Percentiles rank a stretch among this genome's conserved stretches.
These are phyloP conservation scores for Vespertilio murinus DNA, from an alignment of 2,797 vertebrate genomes.

Conservation along the genomic window DNA sequence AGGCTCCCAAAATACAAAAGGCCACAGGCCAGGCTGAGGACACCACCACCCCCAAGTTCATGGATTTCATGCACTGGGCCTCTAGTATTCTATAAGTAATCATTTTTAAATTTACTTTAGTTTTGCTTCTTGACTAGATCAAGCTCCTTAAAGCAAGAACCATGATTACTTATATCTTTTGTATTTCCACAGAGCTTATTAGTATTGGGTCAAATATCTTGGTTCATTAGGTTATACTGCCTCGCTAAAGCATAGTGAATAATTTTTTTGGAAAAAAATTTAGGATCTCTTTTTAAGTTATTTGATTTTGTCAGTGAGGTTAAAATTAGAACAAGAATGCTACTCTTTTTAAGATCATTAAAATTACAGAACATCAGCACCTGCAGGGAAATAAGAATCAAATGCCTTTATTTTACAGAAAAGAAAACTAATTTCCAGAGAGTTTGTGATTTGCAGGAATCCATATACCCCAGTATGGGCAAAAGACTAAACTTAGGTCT, in stretches of 20 bases:
- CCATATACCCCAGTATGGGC: background rate
- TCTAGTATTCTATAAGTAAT: background rate
- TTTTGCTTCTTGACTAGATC: conserved; percentile 12
- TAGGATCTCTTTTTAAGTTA: conserved; percentile 15
- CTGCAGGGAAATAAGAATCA: conserved; percentile 27
- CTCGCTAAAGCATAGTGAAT: background rate
- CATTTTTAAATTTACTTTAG: background rate
- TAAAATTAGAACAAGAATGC: conserved; percentile 17
- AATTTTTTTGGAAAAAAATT: conserved; percentile 19
- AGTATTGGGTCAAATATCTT: background rate
- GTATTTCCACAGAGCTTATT: background rate
- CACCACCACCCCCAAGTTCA: too few relatives aligned
- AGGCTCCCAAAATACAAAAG: too few relatives aligned
- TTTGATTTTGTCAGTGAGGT: background rate
- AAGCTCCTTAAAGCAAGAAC: conserved; percentile 22
- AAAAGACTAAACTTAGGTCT: background rate
- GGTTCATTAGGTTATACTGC: conserved; percentile 3
- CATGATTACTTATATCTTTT: background rate
- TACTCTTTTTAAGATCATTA: conserved; percentile 26
- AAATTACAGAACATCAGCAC: conserved; percentile 23
- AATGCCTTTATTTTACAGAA: conserved; percentile 44
- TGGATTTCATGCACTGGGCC: too few relatives aligned
- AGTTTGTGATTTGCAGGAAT: background rate
- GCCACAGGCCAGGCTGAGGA: too few relatives aligned
- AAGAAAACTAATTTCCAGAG: conserved; percentile 42